These are phyloP conservation scores for Chascanopsetta lugubris DNA, from an alignment of 2,113 vertebrate genomes.

Conservation along the genomic window DNA sequence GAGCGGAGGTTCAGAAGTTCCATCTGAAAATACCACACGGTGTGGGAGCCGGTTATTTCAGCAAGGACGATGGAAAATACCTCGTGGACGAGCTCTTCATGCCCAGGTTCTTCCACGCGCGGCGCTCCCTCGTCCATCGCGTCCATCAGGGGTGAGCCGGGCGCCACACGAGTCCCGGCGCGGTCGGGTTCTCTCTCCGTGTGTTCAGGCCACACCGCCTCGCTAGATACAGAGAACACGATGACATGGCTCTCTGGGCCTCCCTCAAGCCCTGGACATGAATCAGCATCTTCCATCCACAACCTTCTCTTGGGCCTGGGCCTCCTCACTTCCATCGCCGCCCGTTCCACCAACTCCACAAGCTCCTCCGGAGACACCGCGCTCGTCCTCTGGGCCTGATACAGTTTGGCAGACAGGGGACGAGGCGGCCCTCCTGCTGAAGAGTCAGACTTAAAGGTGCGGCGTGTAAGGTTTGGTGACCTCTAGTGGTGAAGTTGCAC, in stretches of 20 bases:
- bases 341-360: constrained; percentile 45
- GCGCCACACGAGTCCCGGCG: constrained; percentile 22
- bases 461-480: too few species aligned
- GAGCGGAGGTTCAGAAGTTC: too few species aligned
- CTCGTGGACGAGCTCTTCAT: constrained; percentile 13
- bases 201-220: constrained; percentile 52
- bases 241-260: neutral
- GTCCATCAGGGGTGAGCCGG: constrained; percentile 34
- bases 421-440: constrained; percentile 29
- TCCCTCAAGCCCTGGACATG: neutral
- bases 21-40: too few species aligned
- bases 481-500: too few species aligned
- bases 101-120: constrained; percentile 8
- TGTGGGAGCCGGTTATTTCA: neutral
- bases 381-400: constrained; percentile 46
- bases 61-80: constrained; percentile 8
- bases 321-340: constrained; percentile 46
- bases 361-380: constrained; percentile 48
- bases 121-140: neutral
- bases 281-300: neutral
- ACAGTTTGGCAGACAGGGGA: constrained; percentile 66
- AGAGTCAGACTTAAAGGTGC: neutral
- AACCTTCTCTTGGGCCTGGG: constrained; percentile 48
- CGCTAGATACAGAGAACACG: constrained; percentile 39
- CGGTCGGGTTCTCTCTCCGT: constrained; percentile 27